Base-by-base conservation (phyloP, 2,113 vertebrate genomes). In the Laterallus jamaicensis region DNA sequence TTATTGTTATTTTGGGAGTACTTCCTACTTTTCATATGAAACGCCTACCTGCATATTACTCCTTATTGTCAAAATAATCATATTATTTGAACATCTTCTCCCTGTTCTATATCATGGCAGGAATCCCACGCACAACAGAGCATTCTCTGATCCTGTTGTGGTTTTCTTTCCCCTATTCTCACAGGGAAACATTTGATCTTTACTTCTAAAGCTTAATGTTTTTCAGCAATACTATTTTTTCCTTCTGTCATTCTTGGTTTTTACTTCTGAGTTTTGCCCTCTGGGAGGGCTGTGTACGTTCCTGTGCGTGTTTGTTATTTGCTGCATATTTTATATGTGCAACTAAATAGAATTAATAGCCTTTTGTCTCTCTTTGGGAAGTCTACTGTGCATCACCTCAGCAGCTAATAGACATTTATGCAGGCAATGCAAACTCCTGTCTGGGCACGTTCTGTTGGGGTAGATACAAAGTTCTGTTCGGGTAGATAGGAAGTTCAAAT, bases 11-110 rank as follows among this genome's bases (percentile, higher is more conserved):
- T 63, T 74, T 50, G 59, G 78, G 52, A 69, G 16, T 66, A 11
- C n/a, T 88, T 96, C 8, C 29, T 69, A 50, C 52, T 91, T 96
- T 95, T 92, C 63, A 6, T 66, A 32, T 37, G 70, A 71, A 82
- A 71, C 4, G 2, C 26, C 64, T 55, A 24, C 31, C 15, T 71
- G 52, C 54, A 86, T 20, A 35, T 12, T 32, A 24, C 20, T 62
- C 31, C 78, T 56, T 76, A 86, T 64, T 95, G 82, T 82, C 87
- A 56, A 74, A 91, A 47, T 15, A 47, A 73, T 39, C 18, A 37
- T 39, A 14, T 74, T 63, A 58, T 91, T 85, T 84, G 49, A 82
- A 68, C 10, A 7, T 50, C 25, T 25, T 71, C 56, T 91, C 67
- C 49, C 40, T 2, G 2, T 42, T 71, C 74, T 39, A 2, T 32